A percentile compares a stretch with the other conserved stretches of the same genome.
Evolutionary conservation across 2,888 invertebrate genomes (phyloP).

Genomic region (Orchesella flavescens): DNA sequence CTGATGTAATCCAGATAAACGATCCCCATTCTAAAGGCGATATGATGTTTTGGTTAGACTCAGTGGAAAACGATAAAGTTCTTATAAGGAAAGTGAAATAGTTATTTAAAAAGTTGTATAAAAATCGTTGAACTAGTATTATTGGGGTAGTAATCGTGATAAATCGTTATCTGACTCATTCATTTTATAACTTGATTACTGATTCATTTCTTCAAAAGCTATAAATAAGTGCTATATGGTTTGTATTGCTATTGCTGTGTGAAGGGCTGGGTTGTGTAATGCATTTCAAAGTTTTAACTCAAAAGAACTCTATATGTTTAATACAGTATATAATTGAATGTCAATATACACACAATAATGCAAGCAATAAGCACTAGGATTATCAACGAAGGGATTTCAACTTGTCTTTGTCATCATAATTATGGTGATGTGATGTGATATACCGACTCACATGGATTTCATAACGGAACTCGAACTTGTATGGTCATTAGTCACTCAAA

Average conservation of each 20-base stretch:
- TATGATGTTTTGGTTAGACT: too few species aligned
- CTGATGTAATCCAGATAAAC: slow-evolving; percentile 3
- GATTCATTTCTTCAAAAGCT: too few species aligned
- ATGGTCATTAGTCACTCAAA: too few species aligned
- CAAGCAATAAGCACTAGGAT: too few species aligned
- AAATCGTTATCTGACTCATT: not conserved
- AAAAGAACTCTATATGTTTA: too few species aligned
- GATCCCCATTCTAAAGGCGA: not conserved
- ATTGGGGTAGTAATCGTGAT: not conserved
- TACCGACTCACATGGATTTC: slow-evolving; percentile 18
- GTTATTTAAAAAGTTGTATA: not conserved
- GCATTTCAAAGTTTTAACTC: too few species aligned
- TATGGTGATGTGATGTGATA: not conserved
- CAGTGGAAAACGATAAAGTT: too few species aligned
- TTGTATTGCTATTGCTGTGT: too few species aligned
- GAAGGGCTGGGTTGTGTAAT: too few species aligned
- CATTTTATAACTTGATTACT: not conserved
- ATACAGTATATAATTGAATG: not conserved
- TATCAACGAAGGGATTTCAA: not conserved
- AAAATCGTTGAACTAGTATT: not conserved
- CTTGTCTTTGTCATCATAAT: not conserved
- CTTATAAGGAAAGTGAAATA: too few species aligned
- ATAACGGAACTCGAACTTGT: slow-evolving; percentile 26
- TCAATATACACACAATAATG: not conserved
- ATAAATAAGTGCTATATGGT: too few species aligned